phyloP scores from a whole-genome alignment of 2,888 invertebrate genomes.

The Tenthredo livida region DNA sequence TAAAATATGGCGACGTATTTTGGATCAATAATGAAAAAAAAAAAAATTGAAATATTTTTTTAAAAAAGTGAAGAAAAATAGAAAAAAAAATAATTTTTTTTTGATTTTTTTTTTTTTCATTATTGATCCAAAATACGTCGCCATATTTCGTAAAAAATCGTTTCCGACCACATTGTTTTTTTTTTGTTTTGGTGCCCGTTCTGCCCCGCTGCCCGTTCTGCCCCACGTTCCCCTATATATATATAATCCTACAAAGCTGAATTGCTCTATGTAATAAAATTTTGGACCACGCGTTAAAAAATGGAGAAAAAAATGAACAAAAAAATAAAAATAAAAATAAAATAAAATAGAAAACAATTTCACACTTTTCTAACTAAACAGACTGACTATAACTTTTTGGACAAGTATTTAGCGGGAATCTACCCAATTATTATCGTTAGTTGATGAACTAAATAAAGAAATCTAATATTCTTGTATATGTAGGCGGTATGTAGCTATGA shows the following conservation, averaged over 20 bases:
- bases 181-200: too few relatives aligned
- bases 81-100: too few relatives aligned
- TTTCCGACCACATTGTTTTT: too few relatives aligned
- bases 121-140: too few relatives aligned
- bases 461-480: conserved; percentile 46
- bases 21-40: too few relatives aligned
- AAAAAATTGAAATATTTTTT: too few relatives aligned
- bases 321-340: neutral
- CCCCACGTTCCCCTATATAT: too few relatives aligned
- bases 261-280: neutral
- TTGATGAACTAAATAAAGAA: neutral
- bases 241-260: neutral
- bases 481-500: neutral
- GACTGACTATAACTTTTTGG: conserved; percentile 46
- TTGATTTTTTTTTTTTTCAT: too few relatives aligned
- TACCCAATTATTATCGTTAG: conserved; percentile 21
- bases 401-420: conserved; percentile 42
- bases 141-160: too few relatives aligned
- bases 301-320: neutral
- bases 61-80: too few relatives aligned
- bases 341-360: conserved; percentile 5
- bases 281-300: conserved; percentile 11
- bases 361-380: conserved; percentile 39
- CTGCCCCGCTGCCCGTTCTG: too few relatives aligned
- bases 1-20: too few relatives aligned